Evolutionary conservation across 2,888 invertebrate genomes (phyloP).

Genomic region (Smittia sp.): DNA sequence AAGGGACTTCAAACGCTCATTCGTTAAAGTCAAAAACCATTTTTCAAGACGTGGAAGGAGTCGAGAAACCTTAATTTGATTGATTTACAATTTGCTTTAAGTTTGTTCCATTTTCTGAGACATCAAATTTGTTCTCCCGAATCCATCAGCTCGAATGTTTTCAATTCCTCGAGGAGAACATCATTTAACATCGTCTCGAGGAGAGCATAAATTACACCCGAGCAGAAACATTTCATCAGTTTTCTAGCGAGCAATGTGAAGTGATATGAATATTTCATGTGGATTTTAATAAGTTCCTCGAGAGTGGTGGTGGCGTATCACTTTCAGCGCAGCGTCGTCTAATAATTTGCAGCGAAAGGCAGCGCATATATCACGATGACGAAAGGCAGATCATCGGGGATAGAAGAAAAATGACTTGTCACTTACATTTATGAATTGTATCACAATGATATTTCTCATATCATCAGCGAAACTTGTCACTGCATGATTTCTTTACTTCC

Average conservation of each 20-base stretch:
- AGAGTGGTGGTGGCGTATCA: background rate
- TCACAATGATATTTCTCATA: background rate
- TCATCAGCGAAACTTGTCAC: background rate
- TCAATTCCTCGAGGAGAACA: constrained; percentile 13
- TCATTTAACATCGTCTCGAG: background rate
- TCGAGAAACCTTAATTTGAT: constrained; percentile 13
- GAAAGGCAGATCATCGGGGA: background rate
- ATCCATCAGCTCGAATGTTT: background rate
- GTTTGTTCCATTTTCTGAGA: background rate
- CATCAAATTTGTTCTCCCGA: background rate
- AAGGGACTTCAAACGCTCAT: background rate
- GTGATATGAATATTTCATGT: constrained; percentile 33
- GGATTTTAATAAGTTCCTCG: constrained; percentile 27
- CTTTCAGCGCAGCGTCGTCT: background rate
- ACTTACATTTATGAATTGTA: constrained; percentile 29
- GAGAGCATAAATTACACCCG: background rate
- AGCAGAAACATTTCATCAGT: background rate
- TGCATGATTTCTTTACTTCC: background rate
- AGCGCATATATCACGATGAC: background rate
- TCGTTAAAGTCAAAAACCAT: background rate
- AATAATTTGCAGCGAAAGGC: background rate
- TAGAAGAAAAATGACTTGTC: constrained; percentile 32
- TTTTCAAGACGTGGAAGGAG: constrained; percentile 2
- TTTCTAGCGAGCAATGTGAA: background rate
- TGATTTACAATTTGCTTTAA: constrained; percentile 16